A percentile compares a stretch with the other conserved stretches of the same genome.
Evolutionary conservation across 2,797 vertebrate species (phyloP).

Genomic region (Helicolenus hilgendorfi): DNA sequence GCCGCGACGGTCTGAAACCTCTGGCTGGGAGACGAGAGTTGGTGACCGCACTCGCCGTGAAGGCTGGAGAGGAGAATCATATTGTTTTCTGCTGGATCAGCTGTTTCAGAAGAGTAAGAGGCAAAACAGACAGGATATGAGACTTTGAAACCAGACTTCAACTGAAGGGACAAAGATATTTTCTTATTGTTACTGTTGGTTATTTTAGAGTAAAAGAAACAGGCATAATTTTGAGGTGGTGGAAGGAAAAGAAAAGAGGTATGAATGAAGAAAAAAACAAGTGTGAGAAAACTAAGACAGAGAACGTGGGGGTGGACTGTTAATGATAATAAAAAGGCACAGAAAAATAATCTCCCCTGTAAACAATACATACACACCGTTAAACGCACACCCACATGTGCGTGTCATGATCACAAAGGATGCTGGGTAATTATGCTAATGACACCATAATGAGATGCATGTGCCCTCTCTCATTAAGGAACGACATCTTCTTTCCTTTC

Average conservation of each 20-base stretch:
- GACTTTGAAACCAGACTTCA: not conserved
- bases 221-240: not conserved
- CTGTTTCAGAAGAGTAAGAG: constrained; percentile 20
- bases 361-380: constrained; percentile 37
- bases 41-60: constrained; percentile 34
- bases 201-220: not conserved
- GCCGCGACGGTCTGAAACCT: constrained; percentile 52
- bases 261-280: constrained; percentile 5
- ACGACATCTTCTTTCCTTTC: constrained; percentile 76
- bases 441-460: constrained; percentile 84
- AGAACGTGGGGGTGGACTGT: constrained; percentile 43
- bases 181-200: not conserved
- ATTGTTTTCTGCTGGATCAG: constrained; percentile 55
- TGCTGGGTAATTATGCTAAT: constrained; percentile 88
- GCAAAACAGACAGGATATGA: not conserved
- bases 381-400: constrained; percentile 26
- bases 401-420: constrained; percentile 85
- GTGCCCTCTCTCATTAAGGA: constrained; percentile 82
- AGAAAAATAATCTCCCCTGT: constrained; percentile 38
- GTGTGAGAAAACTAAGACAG: constrained; percentile 12
- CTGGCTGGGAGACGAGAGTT: constrained; percentile 47
- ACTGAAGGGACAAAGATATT: not conserved
- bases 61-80: constrained; percentile 25
- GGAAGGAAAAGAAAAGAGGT: not conserved
- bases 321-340: constrained; percentile 53